Base-by-base conservation (phyloP, 2,113 vertebrate genomes). In the Colistium nudipinnis region DNA sequence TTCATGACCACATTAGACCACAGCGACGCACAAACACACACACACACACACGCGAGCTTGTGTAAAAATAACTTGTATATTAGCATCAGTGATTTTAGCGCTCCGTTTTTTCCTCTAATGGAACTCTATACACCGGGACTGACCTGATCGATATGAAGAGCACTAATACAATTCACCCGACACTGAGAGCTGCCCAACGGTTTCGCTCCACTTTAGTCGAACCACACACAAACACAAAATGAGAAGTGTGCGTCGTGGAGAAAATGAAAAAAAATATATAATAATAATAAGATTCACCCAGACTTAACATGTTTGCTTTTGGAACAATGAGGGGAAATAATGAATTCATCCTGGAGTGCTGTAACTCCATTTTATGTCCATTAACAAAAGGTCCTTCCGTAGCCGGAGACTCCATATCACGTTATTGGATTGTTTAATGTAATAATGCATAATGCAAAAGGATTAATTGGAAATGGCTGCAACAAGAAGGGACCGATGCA, bases 371-470 rank as follows among this genome's bases (percentile, higher is more conserved):
- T 91, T 91, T 76, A 92, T 87, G 86, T 82, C 88, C 89, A 92
- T 92, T 92, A 91, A 90, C 82, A 79, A 62, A 79, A 62, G 78
- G 82, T 88, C 78, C 73, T 80, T 79, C 83, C 55, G 19, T 78
- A 86, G 87, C 85, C 85, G 82, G 77, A 85, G 85, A 88, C 83
- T 91, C 81, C 77, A 88, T 92, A 90, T 91, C 83, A 90, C 86
- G 90, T 88, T 89, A 92, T 86, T 93, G 91, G 71, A 92, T 92
- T 90, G 88, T 92, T 91, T 91, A 92, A 92, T 93, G 91, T 88
- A 92, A 91, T 87, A 84, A 91, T 92, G 90, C 87, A 93, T 92
- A 89, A 93, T 92, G 87, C 81, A 91, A 78, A 68, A 84, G 86
- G 82, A 92, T 92, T 93, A 92, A 92, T 90, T 92, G 88, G 82